Base-by-base conservation (phyloP, 2,888 invertebrate genomes). In the Ephialtes manifestator region DNA sequence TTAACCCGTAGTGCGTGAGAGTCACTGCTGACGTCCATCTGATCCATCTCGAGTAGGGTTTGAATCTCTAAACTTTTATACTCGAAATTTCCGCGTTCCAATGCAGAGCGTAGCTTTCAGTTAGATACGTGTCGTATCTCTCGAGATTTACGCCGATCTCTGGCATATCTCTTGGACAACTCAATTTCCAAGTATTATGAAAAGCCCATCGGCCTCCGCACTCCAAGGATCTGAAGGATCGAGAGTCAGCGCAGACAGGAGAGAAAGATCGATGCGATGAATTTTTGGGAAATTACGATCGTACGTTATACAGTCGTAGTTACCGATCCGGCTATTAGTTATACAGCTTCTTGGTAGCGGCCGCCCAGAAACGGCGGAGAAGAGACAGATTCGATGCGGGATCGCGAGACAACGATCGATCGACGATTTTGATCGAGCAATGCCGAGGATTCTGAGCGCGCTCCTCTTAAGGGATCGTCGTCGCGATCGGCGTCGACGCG, bases 301-400 rank as follows among this genome's bases (percentile, higher is more conserved):
- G 78, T 55, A 46, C 43, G 53, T 53, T 18, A 43, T 28, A 70
- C 60, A 13, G 51, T 39, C 24, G 20, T 35, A 39, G 20, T 7
- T 18, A 53, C 46, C 13, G 60, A 58, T 43, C 18, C n/a, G 5
- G 28, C 43, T 71, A 75, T 83, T 75, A 55, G 67, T 43, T 55
- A 75, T 65, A 31, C 55, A 35, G 68, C 53, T 43, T 53, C 15
- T 35, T 43, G 43, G 20, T 20, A 43, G 20, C 71, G 76, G 53
- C 43, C 35, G 65, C 46, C 70, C 58, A 74, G 75, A 79, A 79
- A 77, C 67, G 51, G 74, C 63, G 46, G 13, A n/a, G 72, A 78
- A 65, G 88, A 89, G 88, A 90, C 87, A 87, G 86, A 89, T 90
- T 88, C 89, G 89, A 88, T 87, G 89, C 88, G 87, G 67, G 63